A percentile compares a stretch with the other conserved stretches of the same genome.
These are phyloP conservation scores for Lacerta viridis DNA, from an alignment of 2,797 vertebrate species.

Conservation along the genomic window DNA sequence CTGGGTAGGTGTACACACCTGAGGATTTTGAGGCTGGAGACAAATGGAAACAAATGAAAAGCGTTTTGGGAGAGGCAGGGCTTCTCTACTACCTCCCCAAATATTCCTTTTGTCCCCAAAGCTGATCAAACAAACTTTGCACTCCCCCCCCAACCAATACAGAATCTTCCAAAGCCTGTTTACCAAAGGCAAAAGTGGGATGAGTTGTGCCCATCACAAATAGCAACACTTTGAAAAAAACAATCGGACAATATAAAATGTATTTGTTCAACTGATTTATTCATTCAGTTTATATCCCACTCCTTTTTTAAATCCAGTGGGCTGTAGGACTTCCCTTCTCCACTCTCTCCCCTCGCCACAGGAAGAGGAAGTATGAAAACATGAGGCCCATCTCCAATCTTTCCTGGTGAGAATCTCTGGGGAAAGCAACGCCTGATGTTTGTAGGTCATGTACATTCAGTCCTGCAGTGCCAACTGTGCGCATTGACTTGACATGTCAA, in stretches of 20 bases:
- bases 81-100: background rate
- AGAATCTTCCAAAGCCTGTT: background rate
- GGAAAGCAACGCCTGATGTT: slow-evolving; percentile 13
- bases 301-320: background rate
- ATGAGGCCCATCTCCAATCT: background rate
- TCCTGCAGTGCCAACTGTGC: background rate
- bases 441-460: slow-evolving; percentile 3
- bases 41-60: background rate
- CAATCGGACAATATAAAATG: background rate
- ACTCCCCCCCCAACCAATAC: background rate
- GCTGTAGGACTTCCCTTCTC: background rate
- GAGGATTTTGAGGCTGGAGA: background rate
- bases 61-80: background rate
- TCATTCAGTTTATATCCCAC: background rate
- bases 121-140: background rate
- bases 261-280: background rate
- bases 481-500: background rate
- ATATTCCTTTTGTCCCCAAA: background rate
- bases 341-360: background rate
- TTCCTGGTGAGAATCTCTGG: background rate
- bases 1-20: background rate
- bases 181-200: background rate
- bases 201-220: no score
- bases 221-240: no score
- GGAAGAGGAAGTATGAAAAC: background rate